Conservation (phyloP, 2,113 vertebrate genomes). For the Rafetus swinhoei region DNA sequence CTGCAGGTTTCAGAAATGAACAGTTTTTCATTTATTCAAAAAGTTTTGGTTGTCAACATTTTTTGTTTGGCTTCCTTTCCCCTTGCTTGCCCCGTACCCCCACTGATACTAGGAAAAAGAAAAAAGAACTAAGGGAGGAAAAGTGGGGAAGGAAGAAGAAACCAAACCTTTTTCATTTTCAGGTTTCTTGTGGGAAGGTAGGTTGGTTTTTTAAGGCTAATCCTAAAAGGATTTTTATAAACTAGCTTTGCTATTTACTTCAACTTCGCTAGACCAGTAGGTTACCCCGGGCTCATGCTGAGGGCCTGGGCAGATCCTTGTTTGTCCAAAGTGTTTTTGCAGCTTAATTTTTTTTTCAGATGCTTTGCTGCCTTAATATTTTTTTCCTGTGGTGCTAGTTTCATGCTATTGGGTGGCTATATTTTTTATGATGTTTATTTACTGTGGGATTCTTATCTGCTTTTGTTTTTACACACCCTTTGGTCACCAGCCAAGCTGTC, state of each 20-base stretch:
- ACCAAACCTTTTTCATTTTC: background rate
- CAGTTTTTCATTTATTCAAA: background rate
- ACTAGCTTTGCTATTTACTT: background rate
- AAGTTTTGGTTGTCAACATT: background rate
- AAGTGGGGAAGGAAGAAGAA: background rate
- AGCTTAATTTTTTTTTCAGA: conserved; percentile 15
- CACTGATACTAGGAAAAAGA: background rate
- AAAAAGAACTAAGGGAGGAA: background rate
- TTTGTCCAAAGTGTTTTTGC: conserved; percentile 5
- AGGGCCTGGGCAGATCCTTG: background rate
- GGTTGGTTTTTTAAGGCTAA: background rate
- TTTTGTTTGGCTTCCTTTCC: background rate
- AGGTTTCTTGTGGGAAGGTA: background rate
- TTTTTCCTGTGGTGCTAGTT: conserved; percentile 19
- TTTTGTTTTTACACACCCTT: conserved; percentile 41
- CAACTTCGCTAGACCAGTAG: background rate
- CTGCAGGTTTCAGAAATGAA: background rate
- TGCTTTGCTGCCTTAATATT: background rate
- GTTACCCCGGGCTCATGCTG: background rate
- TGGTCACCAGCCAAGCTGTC: background rate
- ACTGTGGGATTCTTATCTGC: conserved; percentile 38
- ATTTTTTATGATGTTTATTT: conserved; percentile 29
- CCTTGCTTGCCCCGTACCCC: background rate
- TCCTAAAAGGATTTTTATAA: background rate
- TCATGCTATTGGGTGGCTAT: conserved; percentile 11